Evolutionary conservation across 2,797 vertebrate species (phyloP).

Genomic region (Rhynchonycteris naso): DNA sequence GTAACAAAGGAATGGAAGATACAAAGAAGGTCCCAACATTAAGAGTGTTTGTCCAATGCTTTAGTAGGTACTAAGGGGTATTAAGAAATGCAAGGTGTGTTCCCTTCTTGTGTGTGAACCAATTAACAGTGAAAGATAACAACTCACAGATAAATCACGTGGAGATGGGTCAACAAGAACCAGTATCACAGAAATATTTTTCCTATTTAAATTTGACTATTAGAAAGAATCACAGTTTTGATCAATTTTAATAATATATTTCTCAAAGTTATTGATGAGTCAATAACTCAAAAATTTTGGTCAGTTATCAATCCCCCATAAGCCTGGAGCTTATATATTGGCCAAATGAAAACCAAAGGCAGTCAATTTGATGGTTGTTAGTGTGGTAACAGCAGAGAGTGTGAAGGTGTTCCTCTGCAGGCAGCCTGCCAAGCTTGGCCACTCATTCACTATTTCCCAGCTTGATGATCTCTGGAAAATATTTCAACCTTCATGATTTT

Average conservation of each 20-base stretch:
- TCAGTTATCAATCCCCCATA: neutral
- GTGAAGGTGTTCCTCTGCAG: neutral
- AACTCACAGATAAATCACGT: neutral
- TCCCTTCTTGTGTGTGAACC: neutral
- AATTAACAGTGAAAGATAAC: neutral
- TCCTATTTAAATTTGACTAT: neutral
- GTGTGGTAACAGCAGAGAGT: neutral
- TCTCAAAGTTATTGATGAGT: neutral
- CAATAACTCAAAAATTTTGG: neutral
- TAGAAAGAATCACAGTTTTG: neutral
- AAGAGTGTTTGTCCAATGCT: neutral
- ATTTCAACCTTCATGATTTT: neutral
- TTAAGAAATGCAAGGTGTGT: neutral
- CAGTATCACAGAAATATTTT: neutral
- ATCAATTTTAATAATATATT: neutral
- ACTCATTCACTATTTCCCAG: neutral
- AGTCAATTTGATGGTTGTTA: neutral
- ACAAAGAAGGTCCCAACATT: neutral
- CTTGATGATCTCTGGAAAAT: neutral
- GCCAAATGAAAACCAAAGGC: neutral
- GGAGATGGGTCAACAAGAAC: neutral
- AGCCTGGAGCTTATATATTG: neutral
- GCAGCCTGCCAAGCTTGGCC: neutral
- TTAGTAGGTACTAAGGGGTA: neutral
- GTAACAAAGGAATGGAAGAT: neutral